Evolutionary conservation across 2,888 invertebrate genomes (phyloP).

Genomic region (Nemapogon koenigi): DNA sequence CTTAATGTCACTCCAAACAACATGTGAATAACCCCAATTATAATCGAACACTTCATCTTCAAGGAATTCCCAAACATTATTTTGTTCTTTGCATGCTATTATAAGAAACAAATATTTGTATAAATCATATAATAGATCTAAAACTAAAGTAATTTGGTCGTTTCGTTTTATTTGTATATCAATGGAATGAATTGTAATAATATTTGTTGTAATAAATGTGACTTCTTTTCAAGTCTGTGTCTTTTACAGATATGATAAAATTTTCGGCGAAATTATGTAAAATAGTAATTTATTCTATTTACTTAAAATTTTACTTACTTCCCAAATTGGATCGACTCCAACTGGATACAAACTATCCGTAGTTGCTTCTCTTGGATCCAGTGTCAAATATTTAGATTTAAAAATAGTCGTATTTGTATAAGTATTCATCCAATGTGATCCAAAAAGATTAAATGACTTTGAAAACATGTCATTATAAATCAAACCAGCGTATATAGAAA

Average conservation of each 20-base stretch:
- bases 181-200: too few species aligned
- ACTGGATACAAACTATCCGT: constrained; percentile 75
- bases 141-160: not conserved
- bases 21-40: constrained; percentile 94
- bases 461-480: constrained; percentile 97
- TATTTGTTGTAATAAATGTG: too few species aligned
- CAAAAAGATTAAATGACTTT: constrained; percentile 84
- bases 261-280: not conserved
- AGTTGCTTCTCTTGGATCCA: constrained; percentile 65
- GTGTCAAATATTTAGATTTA: constrained; percentile 44
- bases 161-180: not conserved
- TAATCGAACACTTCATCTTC: constrained; percentile 95
- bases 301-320: constrained; percentile 37
- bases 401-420: constrained; percentile 39
- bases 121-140: not conserved
- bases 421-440: constrained; percentile 77
- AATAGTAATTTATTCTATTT: not conserved
- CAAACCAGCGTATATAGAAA: constrained; percentile 95
- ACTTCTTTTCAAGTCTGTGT: too few species aligned
- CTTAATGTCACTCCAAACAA: constrained; percentile 84
- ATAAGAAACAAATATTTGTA: constrained; percentile 20
- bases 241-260: too few species aligned
- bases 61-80: constrained; percentile 90
- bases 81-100: constrained; percentile 72
- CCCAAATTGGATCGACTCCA: constrained; percentile 81